Evolutionary conservation across 2,888 invertebrate species (phyloP).

Genomic region (Drymonia ruficornis): DNA sequence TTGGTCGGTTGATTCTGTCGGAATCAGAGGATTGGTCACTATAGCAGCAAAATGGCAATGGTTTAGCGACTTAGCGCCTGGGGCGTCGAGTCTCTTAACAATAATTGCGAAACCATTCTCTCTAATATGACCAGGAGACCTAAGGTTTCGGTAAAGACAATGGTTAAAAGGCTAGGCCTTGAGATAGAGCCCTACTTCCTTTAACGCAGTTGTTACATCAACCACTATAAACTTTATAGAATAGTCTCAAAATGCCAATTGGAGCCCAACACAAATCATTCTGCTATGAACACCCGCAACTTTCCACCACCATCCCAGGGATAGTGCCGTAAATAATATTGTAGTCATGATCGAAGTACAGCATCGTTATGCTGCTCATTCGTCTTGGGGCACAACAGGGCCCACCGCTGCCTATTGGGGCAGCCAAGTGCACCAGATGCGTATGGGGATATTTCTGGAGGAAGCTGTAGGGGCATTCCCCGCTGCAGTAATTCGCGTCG

Average conservation of each 20-base stretch:
- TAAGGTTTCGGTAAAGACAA: too few relatives aligned
- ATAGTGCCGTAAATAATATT: conserved; percentile 95
- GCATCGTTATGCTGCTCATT: conserved; percentile 94
- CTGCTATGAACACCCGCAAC: conserved; percentile 94
- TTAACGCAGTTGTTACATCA: too few relatives aligned
- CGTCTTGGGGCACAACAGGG: conserved; percentile 97
- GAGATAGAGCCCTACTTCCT: too few relatives aligned
- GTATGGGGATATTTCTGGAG: conserved; percentile 95
- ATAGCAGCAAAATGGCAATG: too few relatives aligned
- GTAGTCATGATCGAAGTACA: conserved; percentile 95
- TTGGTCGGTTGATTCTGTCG: too few relatives aligned
- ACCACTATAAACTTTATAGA: too few relatives aligned
- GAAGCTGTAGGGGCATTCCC: conserved; percentile 96
- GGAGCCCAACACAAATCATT: conserved; percentile 49
- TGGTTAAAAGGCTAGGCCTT: too few relatives aligned
- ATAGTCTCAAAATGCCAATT: conserved; percentile 18
- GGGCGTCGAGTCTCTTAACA: too few relatives aligned
- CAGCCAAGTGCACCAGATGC: conserved; percentile 93
- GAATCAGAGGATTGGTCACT: too few relatives aligned
- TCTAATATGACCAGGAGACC: too few relatives aligned
- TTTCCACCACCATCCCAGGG: conserved; percentile 97
- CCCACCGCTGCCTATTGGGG: conserved; percentile 90
- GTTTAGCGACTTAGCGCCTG: too few relatives aligned
- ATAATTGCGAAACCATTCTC: too few relatives aligned
- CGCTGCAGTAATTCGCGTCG: conserved; percentile 98